Conservation (phyloP, 2,113 vertebrate genomes). For the Planiliza haematocheilus region DNA sequence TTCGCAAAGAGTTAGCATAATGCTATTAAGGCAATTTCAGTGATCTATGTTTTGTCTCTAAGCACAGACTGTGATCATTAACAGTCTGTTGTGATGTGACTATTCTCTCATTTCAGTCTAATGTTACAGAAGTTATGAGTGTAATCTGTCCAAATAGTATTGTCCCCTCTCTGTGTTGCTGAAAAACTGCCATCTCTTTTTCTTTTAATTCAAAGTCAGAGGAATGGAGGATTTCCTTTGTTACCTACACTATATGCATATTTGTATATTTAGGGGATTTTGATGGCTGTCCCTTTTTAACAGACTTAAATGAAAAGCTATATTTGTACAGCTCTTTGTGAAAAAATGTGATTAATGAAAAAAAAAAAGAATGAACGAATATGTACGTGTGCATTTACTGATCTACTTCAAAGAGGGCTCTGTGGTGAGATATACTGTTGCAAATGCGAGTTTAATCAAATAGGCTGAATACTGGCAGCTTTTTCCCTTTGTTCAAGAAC, state of each 20-base stretch:
- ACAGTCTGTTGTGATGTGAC: conserved; percentile 48
- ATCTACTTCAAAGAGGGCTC: neutral
- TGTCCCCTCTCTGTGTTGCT: neutral
- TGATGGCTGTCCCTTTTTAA: neutral
- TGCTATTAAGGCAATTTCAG: conserved; percentile 44
- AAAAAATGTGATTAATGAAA: neutral
- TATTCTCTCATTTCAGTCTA: conserved; percentile 25
- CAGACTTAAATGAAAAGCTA: neutral
- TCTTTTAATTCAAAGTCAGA: neutral
- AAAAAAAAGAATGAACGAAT: neutral
- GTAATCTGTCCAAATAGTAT: conserved; percentile 14
- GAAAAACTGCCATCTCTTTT: neutral
- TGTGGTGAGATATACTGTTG: neutral
- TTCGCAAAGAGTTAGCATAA: conserved; percentile 32
- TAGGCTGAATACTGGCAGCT: neutral
- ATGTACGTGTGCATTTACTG: neutral
- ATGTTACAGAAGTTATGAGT: conserved; percentile 25
- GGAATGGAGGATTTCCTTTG: conserved; percentile 14
- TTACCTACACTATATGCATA: neutral
- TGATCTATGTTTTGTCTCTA: conserved; percentile 50
- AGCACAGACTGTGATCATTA: conserved; percentile 48
- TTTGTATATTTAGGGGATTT: too few relatives aligned
- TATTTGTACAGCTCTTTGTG: neutral
- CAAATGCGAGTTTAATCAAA: neutral
- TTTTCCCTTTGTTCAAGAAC: neutral